Evolutionary conservation across 1,140 invertebrate genomes (phyloP).

Genomic region (Drosophila subobscura): DNA sequence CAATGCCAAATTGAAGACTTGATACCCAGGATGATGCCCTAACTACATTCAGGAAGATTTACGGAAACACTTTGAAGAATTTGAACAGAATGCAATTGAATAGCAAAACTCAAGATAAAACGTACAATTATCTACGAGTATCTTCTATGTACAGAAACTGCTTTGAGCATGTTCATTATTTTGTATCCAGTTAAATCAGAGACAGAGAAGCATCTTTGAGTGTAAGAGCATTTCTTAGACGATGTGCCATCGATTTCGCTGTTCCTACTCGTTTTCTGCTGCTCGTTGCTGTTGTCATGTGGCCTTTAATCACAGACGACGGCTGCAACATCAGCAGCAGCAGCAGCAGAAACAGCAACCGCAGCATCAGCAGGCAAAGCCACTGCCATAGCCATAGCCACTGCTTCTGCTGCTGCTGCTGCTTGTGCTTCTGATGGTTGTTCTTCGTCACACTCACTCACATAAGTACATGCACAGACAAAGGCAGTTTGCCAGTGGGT

Average conservation of each 20-base stretch:
- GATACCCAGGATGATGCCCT: no score
- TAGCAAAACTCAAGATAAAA: no score
- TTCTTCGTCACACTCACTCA: slow-evolving; percentile 15
- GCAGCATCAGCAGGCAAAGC: slow-evolving; percentile 15
- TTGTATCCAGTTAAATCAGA: not conserved
- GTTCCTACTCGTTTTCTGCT: slow-evolving; percentile 15
- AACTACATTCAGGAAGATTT: no score
- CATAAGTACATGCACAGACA: slow-evolving; percentile 22
- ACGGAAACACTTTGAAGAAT: no score
- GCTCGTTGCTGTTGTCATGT: slow-evolving; percentile 54
- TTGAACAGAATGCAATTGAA: no score
- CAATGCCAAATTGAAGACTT: slow-evolving; percentile 8
- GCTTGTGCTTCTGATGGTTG: slow-evolving; percentile 13
- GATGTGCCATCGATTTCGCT: not conserved
- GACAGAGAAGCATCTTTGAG: not conserved
- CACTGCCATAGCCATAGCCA: slow-evolving; percentile 42
- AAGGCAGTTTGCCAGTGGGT: slow-evolving; percentile 57
- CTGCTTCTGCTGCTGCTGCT: slow-evolving; percentile 31
- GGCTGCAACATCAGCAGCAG: slow-evolving; percentile 42
- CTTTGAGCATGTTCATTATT: no score
- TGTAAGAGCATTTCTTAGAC: not conserved
- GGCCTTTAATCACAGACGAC: slow-evolving; percentile 66
- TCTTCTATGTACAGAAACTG: no score
- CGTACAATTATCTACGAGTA: no score
- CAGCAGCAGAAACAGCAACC: slow-evolving; percentile 32